phyloP scores from a whole-genome alignment of 2,888 invertebrate species.

The Diaperis boleti region DNA sequence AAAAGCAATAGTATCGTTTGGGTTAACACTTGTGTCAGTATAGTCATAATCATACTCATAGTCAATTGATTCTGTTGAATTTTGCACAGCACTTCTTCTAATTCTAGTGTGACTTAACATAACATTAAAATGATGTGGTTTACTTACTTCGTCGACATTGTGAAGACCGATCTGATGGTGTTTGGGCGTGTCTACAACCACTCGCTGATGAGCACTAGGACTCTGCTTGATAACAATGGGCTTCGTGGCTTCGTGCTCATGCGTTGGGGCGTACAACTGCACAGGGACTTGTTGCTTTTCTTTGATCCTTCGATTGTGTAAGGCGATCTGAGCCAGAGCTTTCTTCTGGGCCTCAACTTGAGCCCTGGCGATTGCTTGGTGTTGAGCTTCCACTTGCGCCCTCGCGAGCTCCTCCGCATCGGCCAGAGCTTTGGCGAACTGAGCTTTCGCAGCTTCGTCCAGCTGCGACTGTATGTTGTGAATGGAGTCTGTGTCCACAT shows the following conservation, averaged over 20 bases:
- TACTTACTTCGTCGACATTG: constrained; percentile 14
- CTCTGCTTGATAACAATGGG: no score
- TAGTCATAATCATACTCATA: constrained; percentile 45
- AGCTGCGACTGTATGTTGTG: constrained; percentile 57
- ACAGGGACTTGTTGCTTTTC: constrained; percentile 13
- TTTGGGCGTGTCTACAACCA: constrained; percentile 41
- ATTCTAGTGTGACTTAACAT: constrained; percentile 5
- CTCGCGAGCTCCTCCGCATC: constrained; percentile 57
- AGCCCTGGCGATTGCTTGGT: constrained; percentile 55
- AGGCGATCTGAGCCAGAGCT: constrained; percentile 51
- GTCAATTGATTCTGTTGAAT: no score
- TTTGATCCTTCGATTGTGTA: constrained; percentile 50
- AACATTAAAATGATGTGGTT: no score
- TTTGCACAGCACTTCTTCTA: no score
- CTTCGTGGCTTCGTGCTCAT: no score
- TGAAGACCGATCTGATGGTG: constrained; percentile 7
- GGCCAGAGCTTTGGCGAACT: constrained; percentile 54
- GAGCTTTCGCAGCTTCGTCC: constrained; percentile 56
- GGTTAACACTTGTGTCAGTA: constrained; percentile 27
- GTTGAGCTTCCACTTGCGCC: constrained; percentile 57
- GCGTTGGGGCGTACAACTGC: constrained; percentile 47
- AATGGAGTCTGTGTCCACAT: constrained; percentile 46
- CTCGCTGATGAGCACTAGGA: constrained; percentile 38
- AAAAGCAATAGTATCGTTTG: constrained; percentile 25
- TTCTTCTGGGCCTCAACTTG: constrained; percentile 45